Evolutionary conservation across 2,888 invertebrate species (phyloP).

Genomic region (Agapostemon virescens): DNA sequence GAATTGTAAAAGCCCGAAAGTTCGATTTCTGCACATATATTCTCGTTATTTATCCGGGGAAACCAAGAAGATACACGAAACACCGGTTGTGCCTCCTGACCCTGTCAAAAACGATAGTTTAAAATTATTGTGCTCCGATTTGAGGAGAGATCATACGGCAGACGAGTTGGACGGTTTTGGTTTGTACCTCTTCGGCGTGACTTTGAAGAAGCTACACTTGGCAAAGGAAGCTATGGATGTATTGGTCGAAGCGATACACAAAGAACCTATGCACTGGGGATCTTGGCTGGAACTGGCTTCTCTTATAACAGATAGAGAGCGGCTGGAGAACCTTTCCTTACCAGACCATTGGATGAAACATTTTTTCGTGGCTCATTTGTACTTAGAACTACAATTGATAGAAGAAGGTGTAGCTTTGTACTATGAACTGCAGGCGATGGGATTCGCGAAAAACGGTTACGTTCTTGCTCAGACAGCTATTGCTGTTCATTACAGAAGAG

Average conservation of each 20-base stretch:
- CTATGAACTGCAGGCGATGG: constrained; percentile 87
- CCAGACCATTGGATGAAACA: constrained; percentile 97
- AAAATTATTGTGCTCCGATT: constrained; percentile 82
- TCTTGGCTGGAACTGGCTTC: constrained; percentile 96
- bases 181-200: constrained; percentile 93
- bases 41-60: constrained; percentile 93
- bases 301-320: constrained; percentile 91
- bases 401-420: constrained; percentile 94
- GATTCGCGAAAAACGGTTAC: constrained; percentile 93
- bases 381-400: constrained; percentile 93
- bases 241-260: constrained; percentile 89
- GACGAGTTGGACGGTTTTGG: constrained; percentile 92
- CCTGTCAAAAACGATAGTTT: constrained; percentile 81
- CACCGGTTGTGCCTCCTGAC: constrained; percentile 86
- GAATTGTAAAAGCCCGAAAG: constrained; percentile 86
- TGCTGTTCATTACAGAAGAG: constrained; percentile 94
- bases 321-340: constrained; percentile 84
- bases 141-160: constrained; percentile 83
- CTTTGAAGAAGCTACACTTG: constrained; percentile 92
- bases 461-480: constrained; percentile 95
- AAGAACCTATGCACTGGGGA: constrained; percentile 94
- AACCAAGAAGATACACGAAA: constrained; percentile 93
- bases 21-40: constrained; percentile 92
- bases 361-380: constrained; percentile 94
- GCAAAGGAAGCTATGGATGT: constrained; percentile 89